Conservation (phyloP, 2,888 invertebrate genomes). For the Diploptera punctata region DNA sequence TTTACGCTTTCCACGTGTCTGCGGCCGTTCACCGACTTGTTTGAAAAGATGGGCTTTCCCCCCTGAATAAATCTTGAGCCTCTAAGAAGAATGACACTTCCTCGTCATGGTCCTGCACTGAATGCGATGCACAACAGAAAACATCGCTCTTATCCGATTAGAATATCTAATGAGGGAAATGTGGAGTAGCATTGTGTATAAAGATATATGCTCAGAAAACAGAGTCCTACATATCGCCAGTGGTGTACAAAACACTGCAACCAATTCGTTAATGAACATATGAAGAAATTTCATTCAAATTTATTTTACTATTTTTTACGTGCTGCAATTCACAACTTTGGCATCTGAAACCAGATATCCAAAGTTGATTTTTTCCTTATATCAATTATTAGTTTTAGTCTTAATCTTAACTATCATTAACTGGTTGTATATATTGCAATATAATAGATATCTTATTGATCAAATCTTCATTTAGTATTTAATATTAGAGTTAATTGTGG, state of each 20-base stretch:
- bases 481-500: no score
- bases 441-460: no score
- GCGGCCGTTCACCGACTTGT: constrained; percentile 18
- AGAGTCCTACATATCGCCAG: not conserved
- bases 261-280: no score
- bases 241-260: not conserved
- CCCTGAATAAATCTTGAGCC: constrained; percentile 35
- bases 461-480: no score
- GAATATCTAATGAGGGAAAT: constrained; percentile 39
- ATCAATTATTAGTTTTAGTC: no score
- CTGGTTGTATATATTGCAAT: no score
- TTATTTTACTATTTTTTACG: no score
- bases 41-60: constrained; percentile 15
- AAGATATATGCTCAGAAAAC: not conserved
- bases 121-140: constrained; percentile 26
- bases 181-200: not conserved
- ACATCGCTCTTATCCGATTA: constrained; percentile 30
- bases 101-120: constrained; percentile 36
- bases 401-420: no score
- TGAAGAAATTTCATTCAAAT: no score
- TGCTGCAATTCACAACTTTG: no score
- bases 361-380: no score
- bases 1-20: constrained; percentile 22
- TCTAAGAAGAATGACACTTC: constrained; percentile 37
- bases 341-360: no score